A percentile compares a stretch with the other conserved stretches of the same genome.
Conservation (phyloP, 1,140 invertebrate genomes). For the Aethina tumida region DNA sequence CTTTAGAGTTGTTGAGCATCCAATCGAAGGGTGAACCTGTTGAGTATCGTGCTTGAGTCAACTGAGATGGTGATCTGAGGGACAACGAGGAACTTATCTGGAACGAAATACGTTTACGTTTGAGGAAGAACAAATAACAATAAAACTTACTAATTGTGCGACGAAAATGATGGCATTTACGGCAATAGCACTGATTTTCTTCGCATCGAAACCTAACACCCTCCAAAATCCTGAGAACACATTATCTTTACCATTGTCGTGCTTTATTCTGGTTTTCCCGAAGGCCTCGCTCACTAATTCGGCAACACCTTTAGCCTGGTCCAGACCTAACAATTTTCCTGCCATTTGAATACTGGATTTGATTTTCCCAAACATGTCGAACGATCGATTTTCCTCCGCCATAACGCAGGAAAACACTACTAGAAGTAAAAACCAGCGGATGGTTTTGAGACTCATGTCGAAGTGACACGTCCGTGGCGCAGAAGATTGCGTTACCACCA, state of each 20-base stretch:
- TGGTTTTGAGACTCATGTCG: too few species aligned
- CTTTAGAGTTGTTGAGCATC: constrained; percentile 38
- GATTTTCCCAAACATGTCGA: constrained; percentile 45
- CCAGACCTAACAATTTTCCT: constrained; percentile 45
- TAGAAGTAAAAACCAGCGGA: too few species aligned
- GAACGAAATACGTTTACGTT: constrained; percentile 24
- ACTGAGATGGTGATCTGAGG: constrained; percentile 21
- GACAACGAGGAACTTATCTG: constrained; percentile 43
- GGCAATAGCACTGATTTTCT: constrained; percentile 64
- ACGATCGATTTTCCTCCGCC: constrained; percentile 14
- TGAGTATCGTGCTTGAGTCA: constrained; percentile 24
- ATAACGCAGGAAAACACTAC: constrained; percentile 1
- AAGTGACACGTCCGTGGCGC: too few species aligned
- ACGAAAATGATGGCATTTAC: constrained; percentile 72
- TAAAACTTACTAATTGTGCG: constrained; percentile 62
- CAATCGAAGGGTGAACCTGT: constrained; percentile 39
- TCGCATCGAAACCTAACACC: constrained; percentile 61
- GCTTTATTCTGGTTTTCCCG: constrained; percentile 18
- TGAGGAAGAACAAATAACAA: background rate
- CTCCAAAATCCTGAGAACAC: constrained; percentile 55
- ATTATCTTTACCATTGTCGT: constrained; percentile 24
- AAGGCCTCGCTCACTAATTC: constrained; percentile 42
- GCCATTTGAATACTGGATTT: constrained; percentile 52
- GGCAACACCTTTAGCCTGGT: constrained; percentile 39
- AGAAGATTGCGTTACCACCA: too few species aligned